phyloP scores from a whole-genome alignment of 2,888 invertebrate species.

The Ectobius pallidus region DNA sequence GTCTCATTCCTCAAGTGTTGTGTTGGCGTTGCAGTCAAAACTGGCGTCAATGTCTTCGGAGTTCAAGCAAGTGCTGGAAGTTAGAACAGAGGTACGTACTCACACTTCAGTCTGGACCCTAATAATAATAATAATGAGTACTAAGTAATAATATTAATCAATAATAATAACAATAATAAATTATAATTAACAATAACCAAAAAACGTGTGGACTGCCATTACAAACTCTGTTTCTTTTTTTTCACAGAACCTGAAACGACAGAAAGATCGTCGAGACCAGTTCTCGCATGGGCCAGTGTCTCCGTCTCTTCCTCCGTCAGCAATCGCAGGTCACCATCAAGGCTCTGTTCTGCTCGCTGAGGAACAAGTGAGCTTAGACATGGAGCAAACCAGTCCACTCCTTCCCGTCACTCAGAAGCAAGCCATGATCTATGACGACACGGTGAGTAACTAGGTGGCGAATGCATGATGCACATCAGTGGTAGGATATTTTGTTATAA shows the following conservation, averaged over 20 bases:
- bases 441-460: conserved; percentile 49
- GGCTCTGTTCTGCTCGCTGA: conserved; percentile 56
- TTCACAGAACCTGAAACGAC: conserved; percentile 86
- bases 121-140: too few relatives aligned
- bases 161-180: too few relatives aligned
- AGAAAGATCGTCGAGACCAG: conserved; percentile 91
- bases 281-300: conserved; percentile 75
- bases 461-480: too few relatives aligned
- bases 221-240: conserved; percentile 7
- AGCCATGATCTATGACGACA: conserved; percentile 80
- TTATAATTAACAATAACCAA: too few relatives aligned
- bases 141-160: too few relatives aligned
- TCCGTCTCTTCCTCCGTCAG: conserved; percentile 61
- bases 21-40: conserved; percentile 90
- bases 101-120: too few relatives aligned
- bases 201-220: too few relatives aligned
- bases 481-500: too few relatives aligned
- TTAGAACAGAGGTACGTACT: conserved; percentile 82
- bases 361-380: conserved; percentile 43
- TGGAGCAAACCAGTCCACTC: conserved; percentile 48
- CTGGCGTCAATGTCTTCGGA: conserved; percentile 96
- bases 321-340: conserved; percentile 54
- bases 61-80: conserved; percentile 97
- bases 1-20: conserved; percentile 92
- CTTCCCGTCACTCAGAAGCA: conserved; percentile 68